Percentiles rank a stretch among this genome's conserved stretches.
Evolutionary conservation across 2,888 invertebrate genomes (phyloP).

Genomic region (Endomychus coccineus): DNA sequence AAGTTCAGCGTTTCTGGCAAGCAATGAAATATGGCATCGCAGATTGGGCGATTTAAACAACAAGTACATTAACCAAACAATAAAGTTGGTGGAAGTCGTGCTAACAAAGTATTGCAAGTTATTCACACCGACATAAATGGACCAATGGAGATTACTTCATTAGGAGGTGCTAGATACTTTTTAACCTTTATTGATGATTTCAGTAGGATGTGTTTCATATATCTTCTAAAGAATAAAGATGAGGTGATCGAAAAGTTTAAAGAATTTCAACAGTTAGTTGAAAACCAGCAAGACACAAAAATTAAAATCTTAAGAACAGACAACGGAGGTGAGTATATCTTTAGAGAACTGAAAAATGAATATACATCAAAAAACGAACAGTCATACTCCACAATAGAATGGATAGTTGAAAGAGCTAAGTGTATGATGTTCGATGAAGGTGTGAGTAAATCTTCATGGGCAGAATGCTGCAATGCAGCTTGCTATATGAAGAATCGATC

Average conservation of each 20-base stretch:
- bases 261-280: conserved; percentile 23
- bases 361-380: conserved; percentile 17
- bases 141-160: conserved; percentile 10
- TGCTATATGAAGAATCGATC: conserved; percentile 8
- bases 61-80: too few species aligned
- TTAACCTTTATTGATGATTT: conserved; percentile 30
- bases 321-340: conserved; percentile 17
- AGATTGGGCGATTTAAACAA: too few species aligned
- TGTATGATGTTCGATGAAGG: conserved; percentile 10
- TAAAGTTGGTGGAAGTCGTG: too few species aligned
- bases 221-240: conserved; percentile 19
- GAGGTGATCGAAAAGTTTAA: conserved; percentile 16
- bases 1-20: conserved; percentile 9
- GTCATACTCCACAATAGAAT: too few species aligned
- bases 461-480: conserved; percentile 8
- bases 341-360: conserved; percentile 26
- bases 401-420: conserved; percentile 16
- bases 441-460: conserved; percentile 8
- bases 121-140: conserved; percentile 7
- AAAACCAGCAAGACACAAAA: conserved; percentile 24
- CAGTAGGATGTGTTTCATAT: conserved; percentile 22
- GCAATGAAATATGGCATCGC: conserved; percentile 11
- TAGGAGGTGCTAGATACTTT: conserved; percentile 24
- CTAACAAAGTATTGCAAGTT: too few species aligned
- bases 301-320: conserved; percentile 22